Evolutionary conservation across 2,888 invertebrate genomes (phyloP), one percentile per base, ranked within the genome.

Genomic region (Pandemis heparana): DNA sequence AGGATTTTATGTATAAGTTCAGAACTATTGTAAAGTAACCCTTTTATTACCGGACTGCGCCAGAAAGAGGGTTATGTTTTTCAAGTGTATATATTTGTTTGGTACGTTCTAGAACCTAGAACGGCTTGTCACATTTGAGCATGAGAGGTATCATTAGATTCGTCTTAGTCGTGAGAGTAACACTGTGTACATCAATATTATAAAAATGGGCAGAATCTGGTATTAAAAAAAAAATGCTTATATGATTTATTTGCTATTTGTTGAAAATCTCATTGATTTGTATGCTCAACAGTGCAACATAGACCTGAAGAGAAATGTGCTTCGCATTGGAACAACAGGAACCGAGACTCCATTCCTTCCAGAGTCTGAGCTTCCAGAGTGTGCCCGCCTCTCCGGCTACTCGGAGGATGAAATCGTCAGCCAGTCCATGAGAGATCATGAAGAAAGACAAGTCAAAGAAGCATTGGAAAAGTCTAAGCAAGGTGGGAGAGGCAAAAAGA

Each of bases 281-380:
- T 7, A 38, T 77, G 70, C 61, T 71, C 73, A 75, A 61, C 82
- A 97, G 96, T 99, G 99, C 90, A 97, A 97, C 80, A 98, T 99
- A 81, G 99, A 99, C 90, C 93, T 99, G 81, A 97, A 97, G 86
- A 95, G 96, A 63, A 99, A 98, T 90, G 96, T 98, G 4, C 94
- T 99, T 46, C 96, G 96, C 77, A 99, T 99, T 83, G 99, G 99
- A 51, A 99, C 99, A 0, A 99, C 99, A 0, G 98, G 98, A 46
- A 98, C 98, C 0, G 97, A 97, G 87, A 99, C 99, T 0, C 92
- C 95, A 0, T 99, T 99, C 91, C 94, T 99, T 79, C 95, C 97
- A 0, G 98, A 99, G 76, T 90, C 94, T 0, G 92, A 95, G 0
- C 82, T 93, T 48, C 94, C 94, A 0, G 97, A 97, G 75, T 97